A percentile compares a stretch with the other conserved stretches of the same genome.
These are phyloP conservation scores for Ellobius talpinus DNA, from an alignment of 2,113 vertebrate species.

Conservation along the genomic window DNA sequence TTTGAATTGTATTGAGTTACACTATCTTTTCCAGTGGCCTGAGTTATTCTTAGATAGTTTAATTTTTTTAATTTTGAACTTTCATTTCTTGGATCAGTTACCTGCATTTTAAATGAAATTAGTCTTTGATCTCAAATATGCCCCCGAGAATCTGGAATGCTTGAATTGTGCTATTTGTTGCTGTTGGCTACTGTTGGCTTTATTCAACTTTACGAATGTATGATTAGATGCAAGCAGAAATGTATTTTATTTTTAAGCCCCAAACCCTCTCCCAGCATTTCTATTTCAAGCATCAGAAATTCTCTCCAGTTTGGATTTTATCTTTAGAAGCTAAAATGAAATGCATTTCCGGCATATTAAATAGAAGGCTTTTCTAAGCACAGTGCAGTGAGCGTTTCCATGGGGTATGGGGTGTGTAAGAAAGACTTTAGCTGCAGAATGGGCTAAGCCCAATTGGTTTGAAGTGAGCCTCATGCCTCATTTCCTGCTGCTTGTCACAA, in stretches of 20 bases:
- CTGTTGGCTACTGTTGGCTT: constrained; percentile 60
- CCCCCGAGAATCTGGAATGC: constrained; percentile 43
- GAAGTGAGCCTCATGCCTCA: neutral
- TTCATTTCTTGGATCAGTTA: constrained; percentile 52
- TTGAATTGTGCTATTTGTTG: constrained; percentile 50
- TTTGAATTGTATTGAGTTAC: constrained; percentile 28
- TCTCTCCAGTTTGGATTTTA: constrained; percentile 71
- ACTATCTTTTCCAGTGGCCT: constrained; percentile 20
- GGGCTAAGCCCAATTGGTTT: neutral
- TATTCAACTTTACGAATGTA: constrained; percentile 62
- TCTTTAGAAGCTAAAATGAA: constrained; percentile 69
- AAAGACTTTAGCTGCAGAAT: constrained; percentile 12
- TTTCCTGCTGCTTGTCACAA: neutral
- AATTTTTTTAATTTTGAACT: constrained; percentile 58
- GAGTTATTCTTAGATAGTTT: constrained; percentile 47
- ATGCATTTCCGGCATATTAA: constrained; percentile 59
- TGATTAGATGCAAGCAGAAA: constrained; percentile 67
- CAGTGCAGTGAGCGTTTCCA: constrained; percentile 16
- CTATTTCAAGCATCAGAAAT: constrained; percentile 71
- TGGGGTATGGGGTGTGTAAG: neutral
- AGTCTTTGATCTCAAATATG: constrained; percentile 54
- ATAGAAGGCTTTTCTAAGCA: constrained; percentile 46
- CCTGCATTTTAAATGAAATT: constrained; percentile 65
- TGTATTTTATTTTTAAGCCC: constrained; percentile 75
- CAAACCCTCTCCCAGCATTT: constrained; percentile 62